Evolutionary conservation across 1,140 invertebrate genomes (phyloP), one percentile per base, ranked within the genome.

Genomic region (Bilobella aurantiaca): DNA sequence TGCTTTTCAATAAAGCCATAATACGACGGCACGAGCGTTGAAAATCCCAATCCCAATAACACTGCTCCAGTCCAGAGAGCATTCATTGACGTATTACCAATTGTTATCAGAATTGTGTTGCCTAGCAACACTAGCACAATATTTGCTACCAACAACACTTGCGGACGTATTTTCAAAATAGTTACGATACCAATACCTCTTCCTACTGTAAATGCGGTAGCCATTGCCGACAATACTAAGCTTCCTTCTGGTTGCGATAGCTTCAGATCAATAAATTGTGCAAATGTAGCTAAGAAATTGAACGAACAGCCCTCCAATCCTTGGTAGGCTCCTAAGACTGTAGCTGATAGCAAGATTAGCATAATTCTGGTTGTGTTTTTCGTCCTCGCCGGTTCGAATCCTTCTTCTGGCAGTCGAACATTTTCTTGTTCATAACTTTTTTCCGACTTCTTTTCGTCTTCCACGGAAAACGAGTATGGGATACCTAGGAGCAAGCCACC

Each of bases 271-370:
- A 46, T 27, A 23, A 34, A 42, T 25, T 68, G 67, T 2, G 62
- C 34, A 53, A 61, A 68, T 23, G 63, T 68, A 1, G 67, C 58
- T 21, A 68, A 47, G 30, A 68, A 68, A 25, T 68, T 62, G n/a
- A 68, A 25, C 1, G 58, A 56, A n/a, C 57, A n/a, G 21, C 60
- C 30, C 30, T 68, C 67, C 64, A 65, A 60, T 21, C 64, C 64
- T 46, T 61, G 57, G 29, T 61, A 61, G n/a, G 62, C 8, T 18
- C 64, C 58, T 21, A 61, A 32, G 16, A 58, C 21, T 8, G 58
- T 42, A 12, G 25, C 53, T 8, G 25, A 56, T 21, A 56, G 16
- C 8, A 56, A 12, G 23, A 27, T 27, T 16, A 56, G n/a, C n/a
- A n/a, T n/a, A n/a, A n/a, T n/a, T n/a, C n/a, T n/a, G n/a, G n/a